Evolutionary conservation across 2,113 vertebrate species (phyloP), one percentile per base, ranked within the genome.

Genomic region (Garra rufa): DNA sequence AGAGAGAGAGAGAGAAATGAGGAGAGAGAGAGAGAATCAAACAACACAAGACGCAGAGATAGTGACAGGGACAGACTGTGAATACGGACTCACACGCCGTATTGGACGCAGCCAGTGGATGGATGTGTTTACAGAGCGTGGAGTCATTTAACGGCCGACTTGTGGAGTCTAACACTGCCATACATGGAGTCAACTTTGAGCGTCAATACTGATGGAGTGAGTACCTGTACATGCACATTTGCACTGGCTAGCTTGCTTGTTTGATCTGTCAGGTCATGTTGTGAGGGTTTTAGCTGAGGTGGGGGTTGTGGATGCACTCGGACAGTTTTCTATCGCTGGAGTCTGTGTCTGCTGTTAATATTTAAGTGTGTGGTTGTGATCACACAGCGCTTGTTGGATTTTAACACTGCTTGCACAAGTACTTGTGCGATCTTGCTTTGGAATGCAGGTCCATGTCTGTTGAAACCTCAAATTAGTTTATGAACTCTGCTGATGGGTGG

Each of bases 111-210:
- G 85, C 88, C 71, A 77, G 86, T 88, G 85, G 87, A 92, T 92
- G 90, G 90, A 91, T 86, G 89, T 91, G 93, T 83, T 84, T 85
- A 87, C 43, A 34, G 83, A 75, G 88, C 76, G 85, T 76, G 85
- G 75, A 88, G 86, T 86, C 83, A 73, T 88, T 83, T 83, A 77
- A 88, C 73, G 67, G 41, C 63, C 9, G 74, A 88, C 86, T n/a
- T 85, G 88, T 92, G 90, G 91, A 93, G 90, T 90, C 90, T 90
- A 88, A 26, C 74, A 83, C 84, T 89, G 91, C 87, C 85, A 86
- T 92, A 94, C 95, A 97, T 96, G 96, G 97, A 97, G 95, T 93
- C 95, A 95, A 93, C 93, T 94, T 95, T 96, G 91, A 95, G 92
- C 86, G 92, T 92, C 91, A 93, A 91, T 85, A 89, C 93, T 83